Conservation (phyloP, 2,888 invertebrate genomes). For the Dryadula phaetusa region DNA sequence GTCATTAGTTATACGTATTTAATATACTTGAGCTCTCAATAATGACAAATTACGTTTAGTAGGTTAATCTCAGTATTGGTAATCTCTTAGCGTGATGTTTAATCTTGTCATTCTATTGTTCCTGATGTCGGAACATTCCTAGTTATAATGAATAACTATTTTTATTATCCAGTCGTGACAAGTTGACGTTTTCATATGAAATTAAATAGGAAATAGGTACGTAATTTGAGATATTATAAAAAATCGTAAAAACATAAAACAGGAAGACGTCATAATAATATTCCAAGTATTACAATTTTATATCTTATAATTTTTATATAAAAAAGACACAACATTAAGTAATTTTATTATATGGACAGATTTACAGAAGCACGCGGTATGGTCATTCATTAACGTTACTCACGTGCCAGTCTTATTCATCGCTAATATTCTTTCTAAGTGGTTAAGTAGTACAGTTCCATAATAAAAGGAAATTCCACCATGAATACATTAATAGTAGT, state of each 20-base stretch:
- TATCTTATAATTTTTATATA: too few species aligned
- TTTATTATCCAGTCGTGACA: slow-evolving; percentile 33
- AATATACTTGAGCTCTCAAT: slow-evolving; percentile 35
- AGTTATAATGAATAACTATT: slow-evolving; percentile 34
- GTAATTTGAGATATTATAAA: slow-evolving; percentile 15
- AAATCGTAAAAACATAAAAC: background rate
- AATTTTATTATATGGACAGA: slow-evolving; percentile 21
- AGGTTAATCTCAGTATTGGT: slow-evolving; percentile 43
- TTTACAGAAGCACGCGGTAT: slow-evolving; percentile 21
- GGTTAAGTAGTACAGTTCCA: slow-evolving; percentile 28
- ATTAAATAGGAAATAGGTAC: background rate
- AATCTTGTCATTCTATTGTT: slow-evolving; percentile 46
- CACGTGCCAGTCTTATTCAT: slow-evolving; percentile 42
- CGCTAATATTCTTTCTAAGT: slow-evolving; percentile 31
- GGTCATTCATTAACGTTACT: slow-evolving; percentile 38
- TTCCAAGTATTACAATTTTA: background rate
- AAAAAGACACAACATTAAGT: background rate
- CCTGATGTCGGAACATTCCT: slow-evolving; percentile 42
- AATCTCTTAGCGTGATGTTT: slow-evolving; percentile 41
- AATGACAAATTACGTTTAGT: slow-evolving; percentile 40
- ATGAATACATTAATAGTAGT: slow-evolving; percentile 31
- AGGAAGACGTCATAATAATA: background rate
- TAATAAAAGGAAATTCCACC: slow-evolving; percentile 43
- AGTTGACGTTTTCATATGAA: slow-evolving; percentile 30
- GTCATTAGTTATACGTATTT: slow-evolving; percentile 11